Percentiles rank a stretch among this genome's conserved stretches.
phyloP scores from a whole-genome alignment of 2,797 vertebrate genomes.

The Anabacerthia variegaticeps region DNA sequence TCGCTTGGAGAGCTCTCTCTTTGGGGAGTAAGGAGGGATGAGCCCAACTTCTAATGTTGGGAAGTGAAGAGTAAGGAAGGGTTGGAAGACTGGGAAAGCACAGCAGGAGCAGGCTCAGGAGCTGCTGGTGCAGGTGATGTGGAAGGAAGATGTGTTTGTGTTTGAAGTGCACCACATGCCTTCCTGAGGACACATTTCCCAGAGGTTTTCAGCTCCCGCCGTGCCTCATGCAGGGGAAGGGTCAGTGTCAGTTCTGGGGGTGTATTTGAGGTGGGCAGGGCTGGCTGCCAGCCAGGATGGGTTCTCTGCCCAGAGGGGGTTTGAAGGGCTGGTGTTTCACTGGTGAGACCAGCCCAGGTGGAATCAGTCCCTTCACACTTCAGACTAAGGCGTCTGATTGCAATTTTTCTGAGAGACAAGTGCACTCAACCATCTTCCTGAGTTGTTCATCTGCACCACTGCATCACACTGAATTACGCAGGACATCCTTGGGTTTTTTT shows the following conservation, averaged over 20 bases:
- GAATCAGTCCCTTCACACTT: background rate
- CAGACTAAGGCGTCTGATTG: background rate
- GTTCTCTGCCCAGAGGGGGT: background rate
- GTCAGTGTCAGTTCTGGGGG: background rate
- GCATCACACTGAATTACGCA: background rate
- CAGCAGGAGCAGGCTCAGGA: background rate
- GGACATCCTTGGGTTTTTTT: background rate
- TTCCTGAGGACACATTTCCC: background rate
- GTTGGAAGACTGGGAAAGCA: background rate
- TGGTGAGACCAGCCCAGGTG: background rate
- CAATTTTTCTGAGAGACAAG: background rate
- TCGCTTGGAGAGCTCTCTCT: background rate
- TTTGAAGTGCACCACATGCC: background rate
- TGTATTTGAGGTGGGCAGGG: background rate
- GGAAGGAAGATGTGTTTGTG: background rate
- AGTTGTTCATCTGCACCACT: background rate
- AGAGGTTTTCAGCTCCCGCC: background rate
- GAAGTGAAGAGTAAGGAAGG: background rate
- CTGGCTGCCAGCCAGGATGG: accelerated
- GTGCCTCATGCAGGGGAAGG: accelerated
- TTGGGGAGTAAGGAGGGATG: background rate
- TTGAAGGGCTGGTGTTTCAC: background rate
- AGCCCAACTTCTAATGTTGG: background rate
- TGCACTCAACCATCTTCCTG: background rate
- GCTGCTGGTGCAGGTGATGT: background rate